A percentile compares a stretch with the other conserved stretches of the same genome.
These are phyloP conservation scores for Chloropsis hardwickii DNA, from an alignment of 2,113 vertebrate genomes.

Conservation along the genomic window DNA sequence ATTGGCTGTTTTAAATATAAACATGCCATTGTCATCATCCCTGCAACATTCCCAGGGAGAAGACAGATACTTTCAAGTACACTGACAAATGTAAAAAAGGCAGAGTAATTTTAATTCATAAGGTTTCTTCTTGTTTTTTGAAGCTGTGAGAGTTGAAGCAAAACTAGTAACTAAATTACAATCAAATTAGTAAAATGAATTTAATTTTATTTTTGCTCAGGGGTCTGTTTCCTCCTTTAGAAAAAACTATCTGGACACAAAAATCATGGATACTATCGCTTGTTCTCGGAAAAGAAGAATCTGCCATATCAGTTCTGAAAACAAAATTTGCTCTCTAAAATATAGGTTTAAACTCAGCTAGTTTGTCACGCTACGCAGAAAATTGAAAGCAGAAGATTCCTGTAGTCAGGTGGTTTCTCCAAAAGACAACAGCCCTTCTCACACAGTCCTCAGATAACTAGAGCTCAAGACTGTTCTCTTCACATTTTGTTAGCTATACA, in stretches of 20 bases:
- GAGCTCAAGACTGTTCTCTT: background rate
- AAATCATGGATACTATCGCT: background rate
- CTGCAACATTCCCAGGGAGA: background rate
- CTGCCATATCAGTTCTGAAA: background rate
- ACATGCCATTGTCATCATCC: background rate
- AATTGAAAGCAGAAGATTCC: background rate
- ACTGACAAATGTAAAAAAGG: background rate
- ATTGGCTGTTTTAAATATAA: background rate
- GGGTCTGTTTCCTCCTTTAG: background rate
- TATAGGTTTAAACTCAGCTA: background rate
- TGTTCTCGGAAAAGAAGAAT: background rate
- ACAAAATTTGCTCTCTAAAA: background rate
- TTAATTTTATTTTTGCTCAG: background rate
- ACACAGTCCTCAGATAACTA: background rate
- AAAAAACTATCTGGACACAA: background rate
- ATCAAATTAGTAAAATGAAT: background rate
- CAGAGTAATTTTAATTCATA: background rate
- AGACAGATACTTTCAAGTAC: background rate
- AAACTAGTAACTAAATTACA: background rate
- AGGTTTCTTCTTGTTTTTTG: background rate
- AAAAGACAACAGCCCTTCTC: background rate
- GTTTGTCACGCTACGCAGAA: background rate
- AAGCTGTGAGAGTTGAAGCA: background rate
- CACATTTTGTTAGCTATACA: background rate
- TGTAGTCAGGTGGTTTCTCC: background rate